Evolutionary conservation across 2,113 vertebrate genomes (phyloP), one percentile per base, ranked within the genome.

Genomic region (Gopherus flavomarginatus): DNA sequence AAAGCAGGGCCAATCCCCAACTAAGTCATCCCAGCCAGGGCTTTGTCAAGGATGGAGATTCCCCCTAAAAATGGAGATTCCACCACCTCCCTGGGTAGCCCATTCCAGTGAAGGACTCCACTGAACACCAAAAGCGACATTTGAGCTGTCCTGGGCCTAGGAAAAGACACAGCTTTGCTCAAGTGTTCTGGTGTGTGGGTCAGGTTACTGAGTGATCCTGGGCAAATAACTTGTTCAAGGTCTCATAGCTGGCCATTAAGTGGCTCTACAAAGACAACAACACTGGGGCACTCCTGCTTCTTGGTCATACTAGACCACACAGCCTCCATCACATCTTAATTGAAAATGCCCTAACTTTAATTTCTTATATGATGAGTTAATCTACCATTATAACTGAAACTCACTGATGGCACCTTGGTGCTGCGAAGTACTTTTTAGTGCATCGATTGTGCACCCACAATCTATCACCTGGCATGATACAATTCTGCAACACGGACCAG

Each of bases 401-500:
- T 88, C 57, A 54, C 62, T 8, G 81, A 52, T 0, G 1, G 12
- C 79, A 95, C 47, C 77, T 87, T 81, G 17, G 81, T 16, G 47
- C 54, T 85, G 56, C 81, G 5, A 29, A 11, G 29, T 87, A 89
- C 54, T 83, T 92, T 83, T 77, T 62, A 92, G 89, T 69, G 85
- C 86, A 11, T 86, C 85, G 81, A 79, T 92, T 96, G 89, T 83
- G 50, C 1, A 5, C 83, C 87, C 49, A 53, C 89, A 86, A n/a
- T 83, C 95, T 95, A 79, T 83, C 86, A 83, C 57, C 56, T 92
- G 62, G 79, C 21, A 95, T 81, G 89, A 88, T 89, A 57, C n/a
- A 90, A 89, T 94, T 87, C 95, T 93, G n/a, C 44, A 87, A 50
- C 86, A 78, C 81, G 93, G 92, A 88, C 85, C 89, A 78, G 81